Base-by-base conservation (phyloP, 2,797 vertebrate genomes). In the Dipus sagitta region DNA sequence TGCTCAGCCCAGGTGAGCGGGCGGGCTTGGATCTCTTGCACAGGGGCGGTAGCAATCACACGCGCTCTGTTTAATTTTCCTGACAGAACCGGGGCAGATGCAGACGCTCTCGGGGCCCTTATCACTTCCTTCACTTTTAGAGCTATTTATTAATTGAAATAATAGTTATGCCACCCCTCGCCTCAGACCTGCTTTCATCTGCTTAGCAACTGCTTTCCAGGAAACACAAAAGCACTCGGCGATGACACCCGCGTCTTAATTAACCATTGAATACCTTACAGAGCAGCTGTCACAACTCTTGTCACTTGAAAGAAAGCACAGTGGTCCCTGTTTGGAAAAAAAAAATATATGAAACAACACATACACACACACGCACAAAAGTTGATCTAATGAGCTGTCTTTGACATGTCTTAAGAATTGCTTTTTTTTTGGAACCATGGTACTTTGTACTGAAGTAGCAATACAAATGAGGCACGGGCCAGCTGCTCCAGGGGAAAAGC, bases 111-210 rank as follows among this genome's bases (percentile, higher is more conserved):
- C 1, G 75, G 81, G 75, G 93, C 68, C 80, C 86, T 95, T 93
- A 81, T 88, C 82, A 30, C 80, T 94, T 86, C 88, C 58, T 85
- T 93, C 78, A 65, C 94, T 96, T 93, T 94, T 96, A 91, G 71
- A 95, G 95, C 92, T 95, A 91, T 97, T 95, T 95, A 94, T 96
- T 97, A 97, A 97, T 96, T 95, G 96, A 93, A 97, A 96, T 96
- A 96, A 96, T 93, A 95, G 94, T 96, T 75, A 60, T 17, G 78
- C 83, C 91, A 67, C 87, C 88, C 94, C 90, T 95, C 52, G 92
- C 95, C 94, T 95, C 96, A 92, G 95, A 95, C 93, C 89, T 92
- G 88, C 94, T 97, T 97, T 96, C 94, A 96, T 95, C 96, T 97
- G 96, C 96, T 97, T 96, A 97, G 95, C 95, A 94, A 76, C 52